Percentiles rank a stretch among this genome's conserved stretches.
These are phyloP conservation scores for Leptinotarsa undecemlineata DNA, from an alignment of 1,140 invertebrate genomes.

Conservation along the genomic window DNA sequence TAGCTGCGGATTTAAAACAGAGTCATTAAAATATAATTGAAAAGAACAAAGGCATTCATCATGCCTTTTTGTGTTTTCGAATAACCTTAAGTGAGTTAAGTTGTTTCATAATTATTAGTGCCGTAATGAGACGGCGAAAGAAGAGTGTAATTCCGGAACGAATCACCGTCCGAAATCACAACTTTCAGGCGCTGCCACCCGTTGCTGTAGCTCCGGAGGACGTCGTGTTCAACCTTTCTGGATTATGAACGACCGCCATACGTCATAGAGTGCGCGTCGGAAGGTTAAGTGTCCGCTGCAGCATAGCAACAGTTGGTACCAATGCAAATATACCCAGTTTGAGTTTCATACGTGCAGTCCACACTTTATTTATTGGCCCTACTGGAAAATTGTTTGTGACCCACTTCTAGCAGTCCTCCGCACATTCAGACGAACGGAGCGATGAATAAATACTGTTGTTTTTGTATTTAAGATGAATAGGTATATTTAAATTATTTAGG, in stretches of 20 bases:
- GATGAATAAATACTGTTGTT: too few relatives aligned
- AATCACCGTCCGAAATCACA: not conserved
- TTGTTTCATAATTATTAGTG: not conserved
- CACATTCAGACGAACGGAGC: too few relatives aligned
- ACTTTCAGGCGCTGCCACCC: slow-evolving; percentile 15
- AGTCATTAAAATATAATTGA: too few relatives aligned
- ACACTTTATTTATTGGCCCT: not conserved
- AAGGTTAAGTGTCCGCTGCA: slow-evolving; percentile 17
- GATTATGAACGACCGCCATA: slow-evolving; percentile 21
- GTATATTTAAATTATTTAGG: too few relatives aligned
- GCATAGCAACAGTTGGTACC: slow-evolving; percentile 16
- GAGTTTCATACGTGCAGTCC: slow-evolving; percentile 4
- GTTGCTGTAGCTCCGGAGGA: slow-evolving; percentile 12
- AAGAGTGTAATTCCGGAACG: not conserved
- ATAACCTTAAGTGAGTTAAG: not conserved
- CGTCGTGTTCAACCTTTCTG: slow-evolving; percentile 22
- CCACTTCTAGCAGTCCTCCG: too few relatives aligned
- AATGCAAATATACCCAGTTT: slow-evolving; percentile 11
- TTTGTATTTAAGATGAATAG: not conserved
- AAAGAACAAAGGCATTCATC: too few relatives aligned
- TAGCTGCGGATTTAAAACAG: too few relatives aligned
- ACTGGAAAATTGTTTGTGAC: too few relatives aligned
- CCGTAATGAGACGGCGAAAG: not conserved
- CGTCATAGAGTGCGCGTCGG: slow-evolving; percentile 14
- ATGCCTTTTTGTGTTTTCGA: not conserved